Conservation (phyloP, 2,797 vertebrate genomes). For the Gymnoscopelus braueri region DNA sequence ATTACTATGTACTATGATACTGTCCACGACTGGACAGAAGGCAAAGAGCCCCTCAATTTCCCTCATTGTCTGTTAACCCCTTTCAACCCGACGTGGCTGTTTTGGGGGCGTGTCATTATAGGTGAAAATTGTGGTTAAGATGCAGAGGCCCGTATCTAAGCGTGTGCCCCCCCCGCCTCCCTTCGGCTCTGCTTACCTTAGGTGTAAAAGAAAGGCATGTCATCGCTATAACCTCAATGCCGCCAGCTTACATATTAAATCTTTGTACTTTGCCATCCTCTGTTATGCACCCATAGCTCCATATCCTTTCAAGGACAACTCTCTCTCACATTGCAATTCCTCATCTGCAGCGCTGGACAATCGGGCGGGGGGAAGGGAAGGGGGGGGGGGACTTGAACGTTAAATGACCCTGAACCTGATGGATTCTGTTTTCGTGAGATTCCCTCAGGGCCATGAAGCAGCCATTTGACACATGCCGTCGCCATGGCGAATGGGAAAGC, state of each 20-base stretch:
- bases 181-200: constrained; percentile 23
- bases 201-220: constrained; percentile 17
- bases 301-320: constrained; percentile 66
- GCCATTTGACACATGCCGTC: constrained; percentile 69
- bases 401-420: constrained; percentile 75
- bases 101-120: no score
- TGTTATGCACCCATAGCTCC: constrained; percentile 48
- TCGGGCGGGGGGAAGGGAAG: not conserved
- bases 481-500: constrained; percentile 63
- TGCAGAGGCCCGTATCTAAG: not conserved
- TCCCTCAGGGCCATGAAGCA: constrained; percentile 58
- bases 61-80: no score
- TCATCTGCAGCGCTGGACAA: constrained; percentile 52
- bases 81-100: no score
- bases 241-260: constrained; percentile 27
- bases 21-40: no score
- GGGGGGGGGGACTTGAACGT: constrained; percentile 44
- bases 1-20: no score
- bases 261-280: constrained; percentile 18
- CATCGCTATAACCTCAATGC: constrained; percentile 17
- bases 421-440: constrained; percentile 66
- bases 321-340: constrained; percentile 45
- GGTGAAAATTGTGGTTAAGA: not conserved
- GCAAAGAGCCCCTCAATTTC: no score
- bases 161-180: not conserved